phyloP scores from a whole-genome alignment of 2,797 vertebrate genomes.

The Karalla daura region DNA sequence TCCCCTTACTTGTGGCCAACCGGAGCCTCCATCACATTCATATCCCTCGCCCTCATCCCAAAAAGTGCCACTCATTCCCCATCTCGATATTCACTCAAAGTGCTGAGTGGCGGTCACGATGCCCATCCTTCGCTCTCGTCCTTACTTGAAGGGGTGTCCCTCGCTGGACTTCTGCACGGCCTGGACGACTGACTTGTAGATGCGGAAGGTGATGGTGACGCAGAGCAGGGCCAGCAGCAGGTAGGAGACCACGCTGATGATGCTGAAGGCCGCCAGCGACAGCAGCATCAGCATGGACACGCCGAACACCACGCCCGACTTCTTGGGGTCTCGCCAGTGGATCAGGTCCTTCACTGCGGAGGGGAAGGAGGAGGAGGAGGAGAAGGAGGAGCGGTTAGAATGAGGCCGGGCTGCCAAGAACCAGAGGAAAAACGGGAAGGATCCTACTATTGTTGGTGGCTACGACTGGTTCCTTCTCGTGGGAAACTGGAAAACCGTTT shows the following conservation, averaged over 20 bases:
- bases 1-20: too few relatives aligned
- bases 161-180: conserved; percentile 93
- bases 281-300: conserved; percentile 89
- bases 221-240: conserved; percentile 92
- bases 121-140: too few relatives aligned
- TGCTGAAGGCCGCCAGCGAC: conserved; percentile 93
- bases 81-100: too few relatives aligned
- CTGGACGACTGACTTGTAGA: conserved; percentile 94
- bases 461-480: too few relatives aligned
- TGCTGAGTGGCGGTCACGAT: too few relatives aligned
- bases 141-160: conserved; percentile 94
- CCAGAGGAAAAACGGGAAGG: too few relatives aligned
- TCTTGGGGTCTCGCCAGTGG: conserved; percentile 93
- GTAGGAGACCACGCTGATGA: conserved; percentile 93
- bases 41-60: too few relatives aligned
- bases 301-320: conserved; percentile 90
- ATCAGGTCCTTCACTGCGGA: conserved; percentile 89
- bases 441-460: too few relatives aligned
- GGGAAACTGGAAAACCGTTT: too few relatives aligned
- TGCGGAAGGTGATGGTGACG: conserved; percentile 94
- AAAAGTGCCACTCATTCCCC: too few relatives aligned
- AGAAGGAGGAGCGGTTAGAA: background rate
- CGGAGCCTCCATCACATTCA: too few relatives aligned
- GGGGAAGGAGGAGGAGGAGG: background rate
- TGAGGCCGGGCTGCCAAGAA: background rate